phyloP scores from a whole-genome alignment of 2,797 vertebrate species.

The Hoplostethus mediterraneus region DNA sequence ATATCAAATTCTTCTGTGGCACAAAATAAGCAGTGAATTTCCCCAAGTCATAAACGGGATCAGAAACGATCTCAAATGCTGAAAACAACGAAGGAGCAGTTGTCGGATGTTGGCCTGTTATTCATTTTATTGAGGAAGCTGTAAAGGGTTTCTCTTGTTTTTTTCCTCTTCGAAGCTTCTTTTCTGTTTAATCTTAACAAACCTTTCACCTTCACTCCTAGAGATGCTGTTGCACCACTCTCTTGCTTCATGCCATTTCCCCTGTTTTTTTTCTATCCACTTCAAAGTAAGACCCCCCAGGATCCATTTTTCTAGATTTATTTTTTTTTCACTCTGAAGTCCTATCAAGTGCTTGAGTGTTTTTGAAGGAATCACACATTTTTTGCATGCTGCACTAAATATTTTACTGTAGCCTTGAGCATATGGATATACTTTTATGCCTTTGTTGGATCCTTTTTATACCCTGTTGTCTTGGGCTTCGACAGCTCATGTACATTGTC shows the following conservation, averaged over 20 bases:
- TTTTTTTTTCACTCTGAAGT: not conserved
- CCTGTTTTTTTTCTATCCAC: constrained; percentile 8
- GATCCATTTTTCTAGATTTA: not conserved
- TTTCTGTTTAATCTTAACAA: not conserved
- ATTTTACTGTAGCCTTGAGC: not conserved
- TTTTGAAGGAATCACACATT: not conserved
- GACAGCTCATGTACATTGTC: not conserved
- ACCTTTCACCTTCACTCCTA: not conserved
- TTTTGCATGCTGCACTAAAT: not conserved
- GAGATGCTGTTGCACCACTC: not conserved
- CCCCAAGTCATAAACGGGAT: constrained; percentile 6
- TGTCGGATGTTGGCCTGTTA: not conserved
- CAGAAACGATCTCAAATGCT: constrained; percentile 24
- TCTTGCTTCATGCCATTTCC: not conserved
- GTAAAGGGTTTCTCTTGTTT: not conserved
- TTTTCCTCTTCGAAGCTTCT: not conserved
- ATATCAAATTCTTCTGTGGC: constrained; percentile 19
- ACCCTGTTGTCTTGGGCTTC: constrained; percentile 2
- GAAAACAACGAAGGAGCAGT: not conserved
- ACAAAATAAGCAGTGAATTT: constrained; percentile 22
- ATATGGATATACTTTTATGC: not conserved
- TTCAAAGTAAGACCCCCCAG: not conserved
- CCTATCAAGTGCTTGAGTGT: not conserved
- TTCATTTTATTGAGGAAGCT: not conserved
- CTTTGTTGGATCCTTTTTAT: not conserved